Evolutionary conservation across 2,113 vertebrate species (phyloP), one percentile per base, ranked within the genome.

Genomic region (Actenoides lindsayi): DNA sequence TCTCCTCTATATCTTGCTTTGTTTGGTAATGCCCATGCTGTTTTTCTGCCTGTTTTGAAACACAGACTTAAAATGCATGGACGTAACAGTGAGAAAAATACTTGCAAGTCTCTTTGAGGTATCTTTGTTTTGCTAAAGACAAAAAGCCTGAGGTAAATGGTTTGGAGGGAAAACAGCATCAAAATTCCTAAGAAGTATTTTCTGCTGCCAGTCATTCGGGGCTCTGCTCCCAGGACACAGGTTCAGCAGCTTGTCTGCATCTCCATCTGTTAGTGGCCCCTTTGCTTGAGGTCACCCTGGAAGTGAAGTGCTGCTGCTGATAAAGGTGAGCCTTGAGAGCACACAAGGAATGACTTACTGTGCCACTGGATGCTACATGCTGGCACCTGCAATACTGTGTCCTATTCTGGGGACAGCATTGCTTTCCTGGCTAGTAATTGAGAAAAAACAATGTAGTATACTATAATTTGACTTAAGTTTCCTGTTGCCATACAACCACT

Each of bases 401-500:
- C 33, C 21, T 25, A 30, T 73, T 25, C 27, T 76, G 59, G 35
- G 30, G 13, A 57, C 76, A 76, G 35, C 33, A 13, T 33, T 1
- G 1, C 46, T 92, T 77, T 76, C 13, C 68, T 62, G 56, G 27
- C 41, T 69, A n/a, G 7, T 13, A 25, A 3, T 1, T 39, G 53
- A 60, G 63, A 27, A 27, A 4, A 20, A 54, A 30, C 48, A 44
- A 5, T 1, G 11, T 5, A 9, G 19, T 1, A 16, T 35, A 44
- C 44, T 48, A 28, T 51, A 71, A 80, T 53, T 50, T 74, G 42
- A 31, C 11, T 80, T 33, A 28, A 27, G 37, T 42, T 88, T 92
- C 35, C 80, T 74, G 94, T 89, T 93, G 91, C 93, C 77, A 78
- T 63, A 96, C 83, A 89, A 63, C 16, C 93, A 67, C 83, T 94